Evolutionary conservation across 2,113 vertebrate species (phyloP).

Genomic region (Leucoraja erinaceus): DNA sequence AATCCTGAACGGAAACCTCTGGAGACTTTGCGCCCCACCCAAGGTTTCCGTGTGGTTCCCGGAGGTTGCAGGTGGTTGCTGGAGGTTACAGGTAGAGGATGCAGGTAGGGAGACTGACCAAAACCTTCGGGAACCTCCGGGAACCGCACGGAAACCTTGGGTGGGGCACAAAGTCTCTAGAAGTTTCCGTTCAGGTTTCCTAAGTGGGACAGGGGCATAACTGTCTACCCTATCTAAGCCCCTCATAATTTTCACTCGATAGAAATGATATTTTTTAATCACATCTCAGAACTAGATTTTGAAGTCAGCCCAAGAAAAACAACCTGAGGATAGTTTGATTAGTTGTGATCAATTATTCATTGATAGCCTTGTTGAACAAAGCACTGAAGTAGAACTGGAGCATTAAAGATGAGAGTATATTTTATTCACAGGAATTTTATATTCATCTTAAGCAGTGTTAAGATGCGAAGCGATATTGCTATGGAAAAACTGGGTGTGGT

Average conservation of each 20-base stretch:
- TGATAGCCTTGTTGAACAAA: neutral
- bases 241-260: neutral
- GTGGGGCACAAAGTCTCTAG: too few relatives aligned
- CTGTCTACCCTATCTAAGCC: too few relatives aligned
- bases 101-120: too few relatives aligned
- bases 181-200: too few relatives aligned
- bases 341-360: neutral
- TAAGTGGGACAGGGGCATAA: too few relatives aligned
- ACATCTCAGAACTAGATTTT: neutral
- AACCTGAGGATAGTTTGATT: neutral
- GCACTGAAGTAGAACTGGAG: neutral
- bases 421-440: neutral
- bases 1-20: too few relatives aligned
- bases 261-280: neutral
- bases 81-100: too few relatives aligned
- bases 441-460: neutral
- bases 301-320: neutral
- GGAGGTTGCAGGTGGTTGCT: too few relatives aligned
- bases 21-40: too few relatives aligned
- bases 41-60: too few relatives aligned
- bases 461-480: neutral
- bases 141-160: too few relatives aligned
- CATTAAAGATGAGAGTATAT: neutral
- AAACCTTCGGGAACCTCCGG: too few relatives aligned
- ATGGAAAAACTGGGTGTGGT: neutral